A percentile compares a stretch with the other conserved stretches of the same genome.
Evolutionary conservation across 53 echinoderm and acorn worm genomes (phyloP).

Genomic region (Hippasteria phrygiana): DNA sequence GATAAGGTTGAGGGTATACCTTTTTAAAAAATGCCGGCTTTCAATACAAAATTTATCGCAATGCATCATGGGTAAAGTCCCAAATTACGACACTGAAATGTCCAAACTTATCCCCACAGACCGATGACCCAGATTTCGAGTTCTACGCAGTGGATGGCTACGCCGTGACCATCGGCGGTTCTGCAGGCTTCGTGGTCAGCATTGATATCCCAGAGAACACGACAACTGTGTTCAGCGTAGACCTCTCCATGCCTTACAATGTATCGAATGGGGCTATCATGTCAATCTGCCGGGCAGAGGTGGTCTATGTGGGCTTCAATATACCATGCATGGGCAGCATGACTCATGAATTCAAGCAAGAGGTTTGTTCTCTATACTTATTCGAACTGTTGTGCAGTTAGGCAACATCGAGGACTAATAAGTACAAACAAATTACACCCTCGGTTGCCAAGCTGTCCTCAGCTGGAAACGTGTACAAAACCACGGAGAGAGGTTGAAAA

Average conservation of each 20-base stretch:
- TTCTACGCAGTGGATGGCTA: slow-evolving; percentile 87
- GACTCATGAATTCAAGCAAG: slow-evolving; percentile 65
- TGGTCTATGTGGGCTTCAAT: slow-evolving; percentile 78
- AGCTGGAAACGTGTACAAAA: no score
- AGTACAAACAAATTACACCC: no score
- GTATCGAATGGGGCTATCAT: slow-evolving; percentile 64
- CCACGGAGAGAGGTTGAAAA: no score
- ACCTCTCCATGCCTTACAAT: slow-evolving; percentile 80
- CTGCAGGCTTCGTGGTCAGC: slow-evolving; percentile 80
- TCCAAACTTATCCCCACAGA: no score
- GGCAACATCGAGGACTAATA: no score
- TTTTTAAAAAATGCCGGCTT: no score
- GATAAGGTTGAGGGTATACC: no score
- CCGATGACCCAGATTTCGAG: slow-evolving; percentile 63
- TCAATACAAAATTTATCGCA: no score
- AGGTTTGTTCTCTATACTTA: slow-evolving; percentile 64
- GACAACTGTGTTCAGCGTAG: slow-evolving; percentile 76
- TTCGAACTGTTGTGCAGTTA: no score
- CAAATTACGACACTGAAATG: no score
- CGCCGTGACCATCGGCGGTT: slow-evolving; percentile 77
- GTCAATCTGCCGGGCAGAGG: slow-evolving; percentile 82
- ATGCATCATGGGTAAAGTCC: no score
- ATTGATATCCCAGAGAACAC: slow-evolving; percentile 68
- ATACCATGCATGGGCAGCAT: slow-evolving; percentile 74
- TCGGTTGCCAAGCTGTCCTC: no score